Evolutionary conservation across 2,113 vertebrate genomes (phyloP).

Genomic region (Macrotus californicus): DNA sequence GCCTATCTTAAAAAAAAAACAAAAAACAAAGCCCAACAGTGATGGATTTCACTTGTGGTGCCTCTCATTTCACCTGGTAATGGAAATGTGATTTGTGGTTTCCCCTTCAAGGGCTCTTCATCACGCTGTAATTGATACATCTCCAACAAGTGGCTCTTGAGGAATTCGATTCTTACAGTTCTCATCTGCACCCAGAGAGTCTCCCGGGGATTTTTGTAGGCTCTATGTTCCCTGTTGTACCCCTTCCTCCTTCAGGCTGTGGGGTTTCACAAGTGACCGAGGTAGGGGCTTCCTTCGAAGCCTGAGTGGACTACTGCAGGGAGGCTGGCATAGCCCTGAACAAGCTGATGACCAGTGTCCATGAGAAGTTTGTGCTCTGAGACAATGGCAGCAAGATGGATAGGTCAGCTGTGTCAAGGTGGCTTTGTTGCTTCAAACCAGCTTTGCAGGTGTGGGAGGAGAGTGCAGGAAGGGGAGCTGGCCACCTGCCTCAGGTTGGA

Average conservation of each 20-base stretch:
- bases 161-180: background rate
- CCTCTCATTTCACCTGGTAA: conserved; percentile 34
- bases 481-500: background rate
- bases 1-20: background rate
- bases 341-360: background rate
- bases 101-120: conserved; percentile 18
- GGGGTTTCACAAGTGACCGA: background rate
- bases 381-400: background rate
- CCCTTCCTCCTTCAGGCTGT: background rate
- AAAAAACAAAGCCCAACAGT: background rate
- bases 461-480: background rate
- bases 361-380: background rate
- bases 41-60: background rate
- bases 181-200: background rate
- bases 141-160: conserved; percentile 43
- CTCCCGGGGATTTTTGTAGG: background rate
- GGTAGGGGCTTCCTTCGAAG: background rate
- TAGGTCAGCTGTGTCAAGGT: background rate
- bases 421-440: background rate
- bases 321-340: background rate
- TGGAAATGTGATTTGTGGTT: conserved; percentile 64
- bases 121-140: conserved; percentile 46
- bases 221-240: rapidly evolving
- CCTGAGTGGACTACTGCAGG: background rate
- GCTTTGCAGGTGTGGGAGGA: background rate